Evolutionary conservation across 2,797 vertebrate species (phyloP).

Genomic region (Halcyon smyrnensis): DNA sequence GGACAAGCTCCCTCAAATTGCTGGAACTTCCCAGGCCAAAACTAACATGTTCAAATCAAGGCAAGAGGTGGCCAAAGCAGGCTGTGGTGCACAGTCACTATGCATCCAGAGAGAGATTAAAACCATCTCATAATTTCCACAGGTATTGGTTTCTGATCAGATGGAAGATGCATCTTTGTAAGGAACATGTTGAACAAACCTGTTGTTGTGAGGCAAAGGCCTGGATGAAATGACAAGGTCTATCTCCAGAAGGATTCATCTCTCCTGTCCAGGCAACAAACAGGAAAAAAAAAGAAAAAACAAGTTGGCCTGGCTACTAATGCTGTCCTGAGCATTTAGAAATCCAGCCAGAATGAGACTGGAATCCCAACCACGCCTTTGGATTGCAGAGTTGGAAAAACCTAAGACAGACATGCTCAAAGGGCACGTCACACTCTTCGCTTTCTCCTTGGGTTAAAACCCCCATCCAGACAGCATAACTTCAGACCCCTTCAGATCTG

Average conservation of each 20-base stretch:
- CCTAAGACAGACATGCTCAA: background rate
- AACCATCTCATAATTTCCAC: background rate
- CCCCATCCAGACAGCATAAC: background rate
- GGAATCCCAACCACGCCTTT: background rate
- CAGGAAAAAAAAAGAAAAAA: background rate
- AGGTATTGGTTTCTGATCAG: background rate
- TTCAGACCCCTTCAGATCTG: background rate
- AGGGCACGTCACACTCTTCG: background rate
- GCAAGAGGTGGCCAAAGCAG: background rate
- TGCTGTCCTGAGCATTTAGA: background rate
- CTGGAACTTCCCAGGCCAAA: background rate
- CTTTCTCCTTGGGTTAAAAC: background rate
- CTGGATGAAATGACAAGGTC: background rate
- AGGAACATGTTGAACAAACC: background rate
- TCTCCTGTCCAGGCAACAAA: background rate
- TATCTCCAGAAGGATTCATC: background rate
- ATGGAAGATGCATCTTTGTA: background rate
- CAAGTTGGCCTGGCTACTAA: background rate
- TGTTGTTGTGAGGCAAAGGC: background rate
- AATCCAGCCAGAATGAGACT: background rate
- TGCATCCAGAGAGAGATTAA: background rate
- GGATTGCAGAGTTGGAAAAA: background rate
- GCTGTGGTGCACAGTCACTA: background rate
- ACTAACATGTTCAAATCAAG: slow-evolving; percentile 7
- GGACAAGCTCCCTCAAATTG: background rate